Percentiles rank a stretch among this genome's conserved stretches.
Evolutionary conservation across 2,797 vertebrate genomes (phyloP).

Genomic region (Brachyalestes nurse): DNA sequence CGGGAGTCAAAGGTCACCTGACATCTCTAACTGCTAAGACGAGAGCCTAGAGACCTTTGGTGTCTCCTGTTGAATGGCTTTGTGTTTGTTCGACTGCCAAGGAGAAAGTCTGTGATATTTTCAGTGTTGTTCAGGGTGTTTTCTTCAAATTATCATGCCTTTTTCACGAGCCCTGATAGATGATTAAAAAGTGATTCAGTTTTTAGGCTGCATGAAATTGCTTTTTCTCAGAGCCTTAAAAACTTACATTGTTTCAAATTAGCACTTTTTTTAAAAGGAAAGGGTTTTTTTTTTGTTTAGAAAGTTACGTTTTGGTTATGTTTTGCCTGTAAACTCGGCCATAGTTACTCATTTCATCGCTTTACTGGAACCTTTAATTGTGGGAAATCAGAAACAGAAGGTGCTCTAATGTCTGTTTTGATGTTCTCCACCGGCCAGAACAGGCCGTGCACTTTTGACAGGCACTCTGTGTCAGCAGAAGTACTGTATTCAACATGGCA

Average conservation of each 20-base stretch:
- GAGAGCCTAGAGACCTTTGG: conserved; percentile 41
- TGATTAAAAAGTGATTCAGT: conserved; percentile 15
- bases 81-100: conserved; percentile 13
- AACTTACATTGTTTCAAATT: not conserved
- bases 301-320: not conserved
- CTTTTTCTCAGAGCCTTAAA: not conserved
- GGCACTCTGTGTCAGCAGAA: not conserved
- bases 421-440: not conserved
- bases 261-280: not conserved
- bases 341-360: conserved; percentile 4
- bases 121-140: conserved; percentile 14
- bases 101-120: conserved; percentile 30
- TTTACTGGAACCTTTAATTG: conserved; percentile 16
- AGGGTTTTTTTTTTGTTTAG: not conserved
- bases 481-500: not conserved
- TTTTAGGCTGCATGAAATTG: conserved; percentile 11
- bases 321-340: not conserved
- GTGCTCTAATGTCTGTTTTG: not conserved
- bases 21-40: conserved; percentile 49
- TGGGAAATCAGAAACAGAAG: conserved; percentile 4
- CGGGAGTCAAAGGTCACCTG: conserved; percentile 52
- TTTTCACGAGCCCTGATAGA: not conserved
- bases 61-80: conserved; percentile 36
- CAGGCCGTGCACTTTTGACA: not conserved
- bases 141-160: conserved; percentile 4